Percentiles rank a stretch among this genome's conserved stretches.
Evolutionary conservation across 2,113 vertebrate species (phyloP).

Genomic region (Sturnus vulgaris): DNA sequence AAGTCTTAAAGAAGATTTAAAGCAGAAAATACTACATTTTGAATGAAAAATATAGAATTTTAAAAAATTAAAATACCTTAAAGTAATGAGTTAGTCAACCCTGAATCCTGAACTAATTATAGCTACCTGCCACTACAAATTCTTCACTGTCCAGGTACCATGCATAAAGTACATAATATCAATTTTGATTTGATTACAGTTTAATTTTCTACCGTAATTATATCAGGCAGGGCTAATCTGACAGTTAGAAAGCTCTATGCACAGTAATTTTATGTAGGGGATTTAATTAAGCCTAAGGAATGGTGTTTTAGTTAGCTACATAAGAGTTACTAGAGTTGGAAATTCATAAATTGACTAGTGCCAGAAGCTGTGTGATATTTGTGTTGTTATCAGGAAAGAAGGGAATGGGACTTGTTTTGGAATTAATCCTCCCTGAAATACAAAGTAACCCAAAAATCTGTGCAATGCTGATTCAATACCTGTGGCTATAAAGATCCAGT

Average conservation of each 20-base stretch:
- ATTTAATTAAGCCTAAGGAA: slow-evolving; percentile 23
- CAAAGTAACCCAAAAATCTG: not conserved
- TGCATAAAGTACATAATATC: not conserved
- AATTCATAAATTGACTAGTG: not conserved
- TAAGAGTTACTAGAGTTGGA: not conserved
- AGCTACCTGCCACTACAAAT: not conserved
- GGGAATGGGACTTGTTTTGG: not conserved
- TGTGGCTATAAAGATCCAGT: not conserved
- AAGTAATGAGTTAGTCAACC: not conserved
- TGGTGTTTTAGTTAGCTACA: not conserved
- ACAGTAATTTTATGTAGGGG: not conserved
- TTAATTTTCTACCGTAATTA: slow-evolving; percentile 31
- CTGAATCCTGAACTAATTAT: not conserved
- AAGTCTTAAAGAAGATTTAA: slow-evolving; percentile 24
- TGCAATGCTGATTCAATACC: not conserved
- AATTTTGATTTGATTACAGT: slow-evolving; percentile 14
- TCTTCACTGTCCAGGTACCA: not conserved
- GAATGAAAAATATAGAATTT: not conserved
- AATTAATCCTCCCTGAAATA: not conserved
- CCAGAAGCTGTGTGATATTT: not conserved
- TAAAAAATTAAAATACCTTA: not conserved
- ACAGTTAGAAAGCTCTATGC: not conserved
- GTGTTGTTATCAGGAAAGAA: not conserved
- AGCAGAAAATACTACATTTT: not conserved
- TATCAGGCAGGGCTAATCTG: slow-evolving; percentile 21